A percentile compares a stretch with the other conserved stretches of the same genome.
These are phyloP conservation scores for Cordylochernes scorpioides DNA, from an alignment of 2,888 invertebrate species.

Conservation along the genomic window DNA sequence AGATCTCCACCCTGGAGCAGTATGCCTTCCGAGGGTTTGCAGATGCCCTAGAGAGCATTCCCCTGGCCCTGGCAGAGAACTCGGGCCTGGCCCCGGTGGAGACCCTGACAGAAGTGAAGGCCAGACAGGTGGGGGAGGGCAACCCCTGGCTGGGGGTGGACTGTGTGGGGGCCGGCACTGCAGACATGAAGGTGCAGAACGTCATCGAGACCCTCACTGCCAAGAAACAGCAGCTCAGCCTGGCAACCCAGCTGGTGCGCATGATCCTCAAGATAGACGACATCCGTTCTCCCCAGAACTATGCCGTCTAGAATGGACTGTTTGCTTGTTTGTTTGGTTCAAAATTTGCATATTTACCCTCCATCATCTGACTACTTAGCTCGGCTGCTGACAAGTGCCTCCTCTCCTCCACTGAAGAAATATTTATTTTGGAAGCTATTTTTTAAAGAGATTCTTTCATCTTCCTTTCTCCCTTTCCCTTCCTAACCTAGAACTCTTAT, in stretches of 20 bases:
- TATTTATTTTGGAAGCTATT: no score
- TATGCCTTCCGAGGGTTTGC: conserved; percentile 87
- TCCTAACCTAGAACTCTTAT: no score
- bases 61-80: conserved; percentile 86
- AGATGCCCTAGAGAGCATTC: conserved; percentile 79
- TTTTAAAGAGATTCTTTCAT: no score
- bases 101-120: conserved; percentile 63
- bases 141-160: conserved; percentile 76
- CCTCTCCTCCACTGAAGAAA: no score
- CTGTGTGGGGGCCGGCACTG: conserved; percentile 54
- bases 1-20: conserved; percentile 64
- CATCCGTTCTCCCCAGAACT: conserved; percentile 36
- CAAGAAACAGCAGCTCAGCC: conserved; percentile 82
- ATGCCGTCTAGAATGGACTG: no score
- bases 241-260: conserved; percentile 91
- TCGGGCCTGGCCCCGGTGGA: conserved; percentile 77
- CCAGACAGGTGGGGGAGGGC: conserved; percentile 54
- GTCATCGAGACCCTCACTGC: conserved; percentile 89
- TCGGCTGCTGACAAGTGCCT: no score
- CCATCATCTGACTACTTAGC: no score
- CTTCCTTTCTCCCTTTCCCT: no score
- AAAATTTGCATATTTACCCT: no score
- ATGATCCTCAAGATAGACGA: conserved; percentile 99
- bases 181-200: conserved; percentile 78
- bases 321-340: no score